Base-by-base conservation (phyloP, 2,797 vertebrate species). In the Lithobates pipiens region DNA sequence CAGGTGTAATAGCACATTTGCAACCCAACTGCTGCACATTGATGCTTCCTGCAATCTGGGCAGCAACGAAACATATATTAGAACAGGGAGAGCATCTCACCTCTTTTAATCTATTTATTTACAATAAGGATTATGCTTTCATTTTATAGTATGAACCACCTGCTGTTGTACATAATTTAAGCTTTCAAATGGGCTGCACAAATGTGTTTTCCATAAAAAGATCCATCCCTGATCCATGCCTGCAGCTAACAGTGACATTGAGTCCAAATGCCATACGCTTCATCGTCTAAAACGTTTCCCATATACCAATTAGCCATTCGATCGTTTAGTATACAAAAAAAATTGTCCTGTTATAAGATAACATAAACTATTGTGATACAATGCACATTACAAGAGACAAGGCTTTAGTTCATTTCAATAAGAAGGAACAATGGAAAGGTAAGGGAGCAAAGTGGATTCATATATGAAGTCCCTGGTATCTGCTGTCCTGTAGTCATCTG, bases 131-230 rank as follows among this genome's bases (percentile, higher is more conserved):
- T 76, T 75, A 7, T 44, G 23, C 50, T 63, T 73, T 27, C 32
- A 54, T 68, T 76, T 69, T 57, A 76, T 76, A 27, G 63, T 76
- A 46, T 36, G 74, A 68, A 65, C 82, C 73, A 81, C 80, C 80
- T 54, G 71, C 72, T 67, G 80, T 74, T 50, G 57, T 68, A 75
- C 71, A 83, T 76, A 76, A 65, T 83, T 36, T 67, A 39, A 7
- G 39, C 39, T 83, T 75, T 27, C 57, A 83, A 83, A 83, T 67
- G 27, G 69, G 50, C 50, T 39, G 8, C 69, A 72, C 10, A 72
- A 42, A 75, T 76, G 44, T 68, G 18, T 57, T 42, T 69, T 32
- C 42, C 25, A 50, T 76, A 76, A 42, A 54, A n/a, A 67, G 72
- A 46, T 34, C 27, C 65, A 67, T 34, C 42, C 42, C 70, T 73